These are phyloP conservation scores for Lingula anatina DNA, from an alignment of 2,888 invertebrate genomes.

Conservation along the genomic window DNA sequence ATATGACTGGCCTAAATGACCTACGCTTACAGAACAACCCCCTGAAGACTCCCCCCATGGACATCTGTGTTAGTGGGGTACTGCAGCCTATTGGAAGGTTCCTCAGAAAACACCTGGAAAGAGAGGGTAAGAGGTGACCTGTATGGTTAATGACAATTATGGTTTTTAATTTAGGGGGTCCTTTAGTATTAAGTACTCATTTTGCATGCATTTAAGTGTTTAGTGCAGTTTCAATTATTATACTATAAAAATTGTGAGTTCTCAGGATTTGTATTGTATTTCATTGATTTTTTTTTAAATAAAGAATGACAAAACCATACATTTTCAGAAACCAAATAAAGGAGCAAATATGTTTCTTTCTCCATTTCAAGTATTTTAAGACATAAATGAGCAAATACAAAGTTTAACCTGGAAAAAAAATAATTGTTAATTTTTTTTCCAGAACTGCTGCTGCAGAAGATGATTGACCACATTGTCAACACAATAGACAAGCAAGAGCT, in stretches of 20 bases:
- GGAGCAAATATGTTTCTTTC: no score
- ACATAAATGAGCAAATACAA: no score
- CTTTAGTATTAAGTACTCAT: background rate
- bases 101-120: constrained; percentile 30
- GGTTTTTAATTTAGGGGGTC: background rate
- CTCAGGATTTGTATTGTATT: no score
- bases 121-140: constrained; percentile 31
- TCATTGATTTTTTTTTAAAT: no score
- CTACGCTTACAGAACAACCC: constrained; percentile 43
- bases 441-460: constrained; percentile 14
- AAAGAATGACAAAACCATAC: no score
- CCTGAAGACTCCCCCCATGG: constrained; percentile 40
- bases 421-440: constrained; percentile 3
- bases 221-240: no score
- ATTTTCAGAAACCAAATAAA: no score
- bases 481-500: constrained; percentile 35
- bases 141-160: background rate
- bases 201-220: background rate
- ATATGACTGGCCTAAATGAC: constrained; percentile 29
- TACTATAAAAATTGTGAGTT: no score
- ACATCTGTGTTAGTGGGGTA: constrained; percentile 44
- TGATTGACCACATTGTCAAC: constrained; percentile 10
- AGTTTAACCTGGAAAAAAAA: no score
- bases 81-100: constrained; percentile 46
- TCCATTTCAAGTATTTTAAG: no score